These are phyloP conservation scores for Delichon dasypus DNA, from an alignment of 2,797 vertebrate species.

Conservation along the genomic window DNA sequence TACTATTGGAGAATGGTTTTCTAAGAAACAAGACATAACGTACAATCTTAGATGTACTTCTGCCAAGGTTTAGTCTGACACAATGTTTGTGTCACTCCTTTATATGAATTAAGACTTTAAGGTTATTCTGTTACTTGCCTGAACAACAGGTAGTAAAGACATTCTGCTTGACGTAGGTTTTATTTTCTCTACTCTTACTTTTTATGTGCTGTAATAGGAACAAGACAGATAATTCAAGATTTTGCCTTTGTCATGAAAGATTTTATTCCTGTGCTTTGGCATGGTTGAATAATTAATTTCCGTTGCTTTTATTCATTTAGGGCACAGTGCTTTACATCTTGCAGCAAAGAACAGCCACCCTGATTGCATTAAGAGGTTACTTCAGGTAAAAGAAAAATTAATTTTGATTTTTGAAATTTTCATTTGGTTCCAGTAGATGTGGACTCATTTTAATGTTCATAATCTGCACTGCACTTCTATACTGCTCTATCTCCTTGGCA, in stretches of 20 bases:
- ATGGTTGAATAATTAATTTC: background rate
- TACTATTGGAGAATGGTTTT: background rate
- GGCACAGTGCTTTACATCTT: slow-evolving; percentile 90
- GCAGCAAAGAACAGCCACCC: slow-evolving; percentile 90
- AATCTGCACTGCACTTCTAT: background rate
- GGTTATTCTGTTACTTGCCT: background rate
- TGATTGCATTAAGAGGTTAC: slow-evolving; percentile 88
- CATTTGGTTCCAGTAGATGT: background rate
- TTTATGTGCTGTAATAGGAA: background rate
- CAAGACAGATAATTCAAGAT: background rate
- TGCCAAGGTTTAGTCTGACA: background rate
- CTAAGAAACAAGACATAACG: background rate
- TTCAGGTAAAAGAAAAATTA: slow-evolving; percentile 83
- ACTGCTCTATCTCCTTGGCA: background rate
- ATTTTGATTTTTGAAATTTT: background rate
- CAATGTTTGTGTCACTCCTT: background rate
- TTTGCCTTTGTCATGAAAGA: background rate
- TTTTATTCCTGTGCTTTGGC: background rate
- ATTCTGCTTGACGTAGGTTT: background rate
- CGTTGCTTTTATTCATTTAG: slow-evolving; percentile 69
- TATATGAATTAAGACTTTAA: background rate
- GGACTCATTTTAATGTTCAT: background rate
- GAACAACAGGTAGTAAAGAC: background rate
- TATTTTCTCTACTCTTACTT: background rate
- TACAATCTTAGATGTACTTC: background rate